A percentile compares a stretch with the other conserved stretches of the same genome.
These are phyloP conservation scores for Apistogramma diplotaenia DNA, from an alignment of 2,113 vertebrate genomes.

Conservation along the genomic window DNA sequence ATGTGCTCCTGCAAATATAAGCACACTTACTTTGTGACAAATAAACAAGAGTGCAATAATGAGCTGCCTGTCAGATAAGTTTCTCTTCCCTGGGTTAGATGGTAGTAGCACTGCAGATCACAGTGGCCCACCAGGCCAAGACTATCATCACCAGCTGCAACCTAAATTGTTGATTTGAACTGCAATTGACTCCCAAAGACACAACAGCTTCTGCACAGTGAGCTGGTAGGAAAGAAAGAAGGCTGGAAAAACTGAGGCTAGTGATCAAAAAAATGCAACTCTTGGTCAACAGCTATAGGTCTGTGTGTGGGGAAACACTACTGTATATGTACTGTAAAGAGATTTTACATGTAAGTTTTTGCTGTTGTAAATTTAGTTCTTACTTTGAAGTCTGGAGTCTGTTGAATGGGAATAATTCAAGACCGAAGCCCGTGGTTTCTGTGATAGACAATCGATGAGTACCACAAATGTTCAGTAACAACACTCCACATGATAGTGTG, in stretches of 20 bases:
- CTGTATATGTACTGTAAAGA: not conserved
- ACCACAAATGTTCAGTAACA: not conserved
- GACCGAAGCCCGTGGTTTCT: not conserved
- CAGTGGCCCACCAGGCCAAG: too few species aligned
- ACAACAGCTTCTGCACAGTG: too few species aligned
- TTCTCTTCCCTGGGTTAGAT: not conserved
- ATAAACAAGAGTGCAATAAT: not conserved
- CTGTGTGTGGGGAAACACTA: not conserved
- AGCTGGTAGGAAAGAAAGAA: too few species aligned
- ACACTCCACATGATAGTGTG: not conserved
- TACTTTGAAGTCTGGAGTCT: not conserved
- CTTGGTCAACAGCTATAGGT: too few species aligned
- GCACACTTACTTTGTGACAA: not conserved
- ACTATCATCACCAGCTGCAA: too few species aligned
- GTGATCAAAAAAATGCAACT: too few species aligned
- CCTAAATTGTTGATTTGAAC: too few species aligned
- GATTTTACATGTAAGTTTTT: not conserved
- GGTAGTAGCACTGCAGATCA: too few species aligned
- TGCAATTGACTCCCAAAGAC: too few species aligned
- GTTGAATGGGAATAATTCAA: not conserved
- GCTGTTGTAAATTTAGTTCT: not conserved
- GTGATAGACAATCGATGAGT: not conserved
- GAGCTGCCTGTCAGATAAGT: not conserved
- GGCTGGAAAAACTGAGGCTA: too few species aligned
- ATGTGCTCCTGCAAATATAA: not conserved